Base-by-base conservation (phyloP, 2,797 vertebrate genomes). In the Tapera naevia region DNA sequence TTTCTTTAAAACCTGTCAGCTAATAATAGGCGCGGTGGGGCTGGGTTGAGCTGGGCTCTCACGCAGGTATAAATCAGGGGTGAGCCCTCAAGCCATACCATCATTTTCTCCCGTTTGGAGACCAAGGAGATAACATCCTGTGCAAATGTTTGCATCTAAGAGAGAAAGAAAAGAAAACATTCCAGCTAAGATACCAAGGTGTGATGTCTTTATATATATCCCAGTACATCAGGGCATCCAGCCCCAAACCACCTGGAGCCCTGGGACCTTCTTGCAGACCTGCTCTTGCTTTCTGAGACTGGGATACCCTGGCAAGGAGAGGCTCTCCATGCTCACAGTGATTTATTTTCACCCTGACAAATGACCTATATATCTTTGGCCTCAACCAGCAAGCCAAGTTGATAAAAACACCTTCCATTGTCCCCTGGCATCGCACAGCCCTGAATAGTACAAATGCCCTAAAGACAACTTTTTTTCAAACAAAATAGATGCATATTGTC, bases 1-100 rank as follows among this genome's bases (percentile, higher is more conserved):
- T 98, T 97, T 97, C 95, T 97, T 97, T 97, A 96, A 97, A 96
- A 94, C 95, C 95, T 97, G 97, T 92, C 97, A 97, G 96, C 96
- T 97, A 97, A 97, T 97, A 98, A 98, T 98, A 97, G 96, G 95
- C 4, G 74, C 30, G 91, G 96, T 86, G 86, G 94, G 91, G 91
- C 89, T 43, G 92, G 92, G 95, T 93, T 91, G 94, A 66, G 93
- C 96, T 70, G 74, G 96, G 95, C 95, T 96, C 18, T 5, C 93
- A 91, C 89, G 3, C 96, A 92, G 96, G 92, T 94, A 67, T 97
- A 98, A 97, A 98, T 97, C 96, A 97, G 87, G 90, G 95, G 19
- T 10, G 14, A 6, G n/a, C 76, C 79, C 72, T 95, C 27, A 13
- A 93, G 93, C 95, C 71, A 32, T 64, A 66, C 89, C 85, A 60